Conservation (phyloP, 2,888 invertebrate species). For the Lasioglossum calceatum region DNA sequence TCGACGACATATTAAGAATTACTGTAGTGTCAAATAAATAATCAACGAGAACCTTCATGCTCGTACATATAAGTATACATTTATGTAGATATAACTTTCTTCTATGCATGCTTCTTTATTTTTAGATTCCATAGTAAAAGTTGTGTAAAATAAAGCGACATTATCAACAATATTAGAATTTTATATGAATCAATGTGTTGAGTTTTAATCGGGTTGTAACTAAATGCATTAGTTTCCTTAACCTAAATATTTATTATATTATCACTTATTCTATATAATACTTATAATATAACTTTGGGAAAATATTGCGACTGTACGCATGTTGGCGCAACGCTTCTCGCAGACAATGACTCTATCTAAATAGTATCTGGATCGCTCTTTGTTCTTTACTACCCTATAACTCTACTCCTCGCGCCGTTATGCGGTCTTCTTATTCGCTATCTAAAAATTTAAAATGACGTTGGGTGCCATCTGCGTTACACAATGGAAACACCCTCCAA, state of each 20-base stretch:
- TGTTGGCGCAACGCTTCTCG: not conserved
- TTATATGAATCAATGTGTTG: not conserved
- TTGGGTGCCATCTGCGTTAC: no score
- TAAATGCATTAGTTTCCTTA: not conserved
- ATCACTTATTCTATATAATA: not conserved
- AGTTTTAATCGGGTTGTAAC: not conserved
- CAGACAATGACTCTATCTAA: no score
- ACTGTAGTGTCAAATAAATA: constrained; percentile 61
- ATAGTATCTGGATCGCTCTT: no score
- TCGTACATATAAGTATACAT: not conserved
- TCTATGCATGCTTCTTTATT: not conserved
- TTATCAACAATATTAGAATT: not conserved
- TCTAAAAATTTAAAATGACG: no score
- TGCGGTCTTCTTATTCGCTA: no score
- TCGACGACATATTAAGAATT: constrained; percentile 63
- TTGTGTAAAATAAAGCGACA: not conserved
- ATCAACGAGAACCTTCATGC: constrained; percentile 64
- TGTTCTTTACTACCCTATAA: no score
- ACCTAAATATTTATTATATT: not conserved
- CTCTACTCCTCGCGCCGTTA: no score
- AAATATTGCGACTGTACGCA: not conserved
- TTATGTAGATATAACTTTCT: not conserved
- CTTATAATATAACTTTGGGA: not conserved
- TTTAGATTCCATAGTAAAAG: constrained; percentile 1
- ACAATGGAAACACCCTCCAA: not conserved